Base-by-base conservation (phyloP, 2,888 invertebrate genomes). In the Amitus sp. region DNA sequence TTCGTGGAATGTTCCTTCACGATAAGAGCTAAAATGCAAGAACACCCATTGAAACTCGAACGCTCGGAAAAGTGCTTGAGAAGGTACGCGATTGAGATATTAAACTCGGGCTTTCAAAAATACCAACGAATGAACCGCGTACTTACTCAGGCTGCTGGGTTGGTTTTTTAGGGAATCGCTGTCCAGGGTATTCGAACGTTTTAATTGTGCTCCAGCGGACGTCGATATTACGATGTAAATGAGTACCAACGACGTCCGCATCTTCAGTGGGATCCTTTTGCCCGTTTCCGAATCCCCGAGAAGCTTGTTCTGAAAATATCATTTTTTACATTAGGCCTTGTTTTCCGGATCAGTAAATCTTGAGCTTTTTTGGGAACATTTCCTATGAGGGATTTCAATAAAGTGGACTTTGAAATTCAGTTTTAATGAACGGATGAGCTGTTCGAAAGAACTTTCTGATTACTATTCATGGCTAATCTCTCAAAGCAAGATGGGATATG, bases 241-340 rank as follows among this genome's bases (percentile, higher is more conserved):
- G 57, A 76, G 69, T 47, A 73, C 70, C 59, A 76, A 67, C 68
- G 76, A 75, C 75, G 76, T 74, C 77, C 73, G 71, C 78, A 78
- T 78, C 74, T 70, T 46, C 45, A 51, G 47, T 39, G 18, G 34
- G 42, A 47, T 57, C 45, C 54, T 58, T 39, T 28, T 51, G 33
- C 43, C 43, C 30, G 47, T 39, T 27, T 45, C 45, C 27, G 33
- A n/a, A n/a, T n/a, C n/a, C n/a, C n/a, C n/a, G n/a, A n/a, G n/a
- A n/a, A n/a, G n/a, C n/a, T n/a, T n/a, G n/a, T n/a, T n/a, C n/a
- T n/a, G n/a, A n/a, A n/a, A n/a, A n/a, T n/a, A n/a, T n/a, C n/a
- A n/a, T n/a, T n/a, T n/a, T n/a, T n/a, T n/a, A n/a, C n/a, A n/a
- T n/a, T n/a, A n/a, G n/a, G n/a, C n/a, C n/a, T n/a, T n/a, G n/a